These are phyloP conservation scores for Conomelus anceps DNA, from an alignment of 2,888 invertebrate genomes.

Conservation along the genomic window DNA sequence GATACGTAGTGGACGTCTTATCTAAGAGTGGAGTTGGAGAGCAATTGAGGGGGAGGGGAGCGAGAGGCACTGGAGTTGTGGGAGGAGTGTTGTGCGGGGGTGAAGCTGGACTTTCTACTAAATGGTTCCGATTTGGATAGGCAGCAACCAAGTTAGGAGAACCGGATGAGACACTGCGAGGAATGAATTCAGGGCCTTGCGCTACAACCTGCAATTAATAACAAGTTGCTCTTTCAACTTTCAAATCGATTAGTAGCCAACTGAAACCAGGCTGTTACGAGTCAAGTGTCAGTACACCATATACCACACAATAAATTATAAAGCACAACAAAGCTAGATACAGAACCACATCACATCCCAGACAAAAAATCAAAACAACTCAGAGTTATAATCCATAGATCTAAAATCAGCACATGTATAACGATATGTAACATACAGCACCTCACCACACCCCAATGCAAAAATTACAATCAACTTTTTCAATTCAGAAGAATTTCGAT, in stretches of 20 bases:
- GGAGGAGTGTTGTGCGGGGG: slow-evolving; percentile 25
- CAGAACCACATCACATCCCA: background rate
- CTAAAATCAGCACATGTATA: background rate
- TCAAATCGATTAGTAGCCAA: background rate
- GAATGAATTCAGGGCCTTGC: slow-evolving; percentile 51
- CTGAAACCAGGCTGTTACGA: background rate
- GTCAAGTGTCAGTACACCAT: background rate
- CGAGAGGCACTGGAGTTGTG: slow-evolving; percentile 38
- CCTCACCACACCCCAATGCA: no score
- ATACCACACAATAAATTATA: background rate
- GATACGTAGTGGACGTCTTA: slow-evolving; percentile 34
- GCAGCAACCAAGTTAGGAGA: slow-evolving; percentile 17
- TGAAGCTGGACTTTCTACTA: slow-evolving; percentile 22
- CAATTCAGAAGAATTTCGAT: no score
- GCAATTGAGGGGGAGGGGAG: slow-evolving; percentile 40
- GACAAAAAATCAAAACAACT: background rate
- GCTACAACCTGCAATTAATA: slow-evolving; percentile 32
- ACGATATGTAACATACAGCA: background rate
- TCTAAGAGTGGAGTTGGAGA: slow-evolving; percentile 42
- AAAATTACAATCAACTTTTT: no score
- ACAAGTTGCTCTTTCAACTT: background rate
- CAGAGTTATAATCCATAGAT: background rate
- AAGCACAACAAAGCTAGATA: background rate
- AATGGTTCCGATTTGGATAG: slow-evolving; percentile 21
- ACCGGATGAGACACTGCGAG: slow-evolving; percentile 39